Base-by-base conservation (phyloP, 1,140 invertebrate species). In the Procambarus virginalis region DNA sequence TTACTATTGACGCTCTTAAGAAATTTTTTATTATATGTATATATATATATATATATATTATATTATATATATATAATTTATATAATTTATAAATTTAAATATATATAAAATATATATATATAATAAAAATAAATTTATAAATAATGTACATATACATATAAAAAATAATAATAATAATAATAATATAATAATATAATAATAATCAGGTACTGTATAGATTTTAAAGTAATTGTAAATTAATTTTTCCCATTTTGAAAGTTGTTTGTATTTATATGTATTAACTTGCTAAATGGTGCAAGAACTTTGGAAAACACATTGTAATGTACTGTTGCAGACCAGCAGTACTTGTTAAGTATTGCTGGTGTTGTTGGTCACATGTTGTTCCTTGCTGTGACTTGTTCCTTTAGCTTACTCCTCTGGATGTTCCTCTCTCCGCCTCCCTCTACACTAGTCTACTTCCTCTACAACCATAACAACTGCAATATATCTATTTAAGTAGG, bases 1-100 rank as follows among this genome's bases (percentile, higher is more conserved):
- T 14, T 55, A 49, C 17, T 17, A 75, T 9, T 34, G 14, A 68
- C 73, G 51, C 20, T 64, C 34, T 34, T 84, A 70, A 70, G 34
- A 64, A 70, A 70, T 49, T 73, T 68, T 84, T 48, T 51, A 49
- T 80, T 51, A 80, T 80, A 80, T 80, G 46, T 84, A 84, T 84
- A 60, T 68, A 70, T 84, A 68, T 73, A 70, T 64, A 70, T 84
- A 68, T 84, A 68, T 84, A 68, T 84, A 68, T 84, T 84, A 68
- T 81, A 68, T 48, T 84, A 68, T 45, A 68, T 73, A 68, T 68
- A 48, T 68, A 68, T 68, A n/a, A n/a, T n/a, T n/a, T n/a, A n/a
- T n/a, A n/a, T n/a, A n/a, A n/a, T n/a, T n/a, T n/a, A n/a, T n/a
- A n/a, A n/a, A n/a, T n/a, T n/a, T n/a, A n/a, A n/a, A n/a, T n/a